Conservation (phyloP, 1,140 invertebrate species). For the Vollenhovia emeryi region DNA sequence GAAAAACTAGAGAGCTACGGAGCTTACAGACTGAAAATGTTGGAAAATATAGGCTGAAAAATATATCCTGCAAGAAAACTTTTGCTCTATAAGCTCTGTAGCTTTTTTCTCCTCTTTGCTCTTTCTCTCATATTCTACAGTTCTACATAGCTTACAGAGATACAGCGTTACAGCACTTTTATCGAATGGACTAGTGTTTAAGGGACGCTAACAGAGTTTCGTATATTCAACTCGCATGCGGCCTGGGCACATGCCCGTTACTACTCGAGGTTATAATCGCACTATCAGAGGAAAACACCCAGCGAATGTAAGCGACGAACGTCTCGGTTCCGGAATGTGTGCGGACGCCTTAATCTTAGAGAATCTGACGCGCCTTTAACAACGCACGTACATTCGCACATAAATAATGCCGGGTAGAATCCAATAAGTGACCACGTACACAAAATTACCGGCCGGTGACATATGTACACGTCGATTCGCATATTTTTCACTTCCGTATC, state of each 20-base stretch:
- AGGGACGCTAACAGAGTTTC: background rate
- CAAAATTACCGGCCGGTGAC: constrained; percentile 74
- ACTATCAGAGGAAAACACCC: background rate
- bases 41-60: too few relatives aligned
- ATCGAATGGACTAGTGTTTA: background rate
- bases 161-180: too few relatives aligned
- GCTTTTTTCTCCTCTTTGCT: too few relatives aligned
- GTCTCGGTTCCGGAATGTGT: background rate
- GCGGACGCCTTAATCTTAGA: background rate
- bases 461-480: constrained; percentile 58
- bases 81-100: too few relatives aligned
- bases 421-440: constrained; percentile 67
- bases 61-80: too few relatives aligned
- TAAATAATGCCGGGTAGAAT: background rate
- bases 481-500: constrained; percentile 41
- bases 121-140: too few relatives aligned
- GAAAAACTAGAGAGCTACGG: too few relatives aligned
- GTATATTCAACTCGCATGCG: background rate
- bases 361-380: background rate
- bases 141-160: too few relatives aligned
- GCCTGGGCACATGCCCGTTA: background rate
- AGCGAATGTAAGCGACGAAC: background rate
- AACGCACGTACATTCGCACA: background rate
- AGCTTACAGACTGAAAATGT: too few relatives aligned
- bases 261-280: constrained; percentile 23